Evolutionary conservation across 1,140 invertebrate species (phyloP).

Genomic region (Cephus cinctus): DNA sequence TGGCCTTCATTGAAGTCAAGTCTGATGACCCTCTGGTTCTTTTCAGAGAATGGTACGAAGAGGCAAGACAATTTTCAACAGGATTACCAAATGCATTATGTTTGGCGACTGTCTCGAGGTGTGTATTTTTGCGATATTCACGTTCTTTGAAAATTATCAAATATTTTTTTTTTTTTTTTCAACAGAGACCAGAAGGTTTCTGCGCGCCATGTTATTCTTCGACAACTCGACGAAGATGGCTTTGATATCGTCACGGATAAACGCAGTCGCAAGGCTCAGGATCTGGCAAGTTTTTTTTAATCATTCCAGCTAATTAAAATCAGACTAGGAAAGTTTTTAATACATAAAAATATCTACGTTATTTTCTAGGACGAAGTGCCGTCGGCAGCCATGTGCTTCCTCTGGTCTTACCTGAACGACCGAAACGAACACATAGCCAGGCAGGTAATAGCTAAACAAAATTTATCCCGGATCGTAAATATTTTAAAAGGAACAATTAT

Average conservation of each 20-base stretch:
- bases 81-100: slow-evolving; percentile 43
- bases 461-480: neutral
- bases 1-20: slow-evolving; percentile 39
- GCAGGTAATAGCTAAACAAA: slow-evolving; percentile 40
- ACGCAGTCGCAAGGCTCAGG: slow-evolving; percentile 50
- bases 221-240: slow-evolving; percentile 52
- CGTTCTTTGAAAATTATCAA: slow-evolving; percentile 1
- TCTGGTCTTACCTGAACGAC: slow-evolving; percentile 50
- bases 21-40: slow-evolving; percentile 49
- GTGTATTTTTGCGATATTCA: slow-evolving; percentile 26
- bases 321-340: neutral
- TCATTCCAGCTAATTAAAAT: slow-evolving; percentile 5
- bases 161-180: slow-evolving; percentile 20
- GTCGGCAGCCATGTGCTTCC: slow-evolving; percentile 53
- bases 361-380: slow-evolving; percentile 48
- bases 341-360: slow-evolving; percentile 2
- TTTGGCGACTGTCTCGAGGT: slow-evolving; percentile 53
- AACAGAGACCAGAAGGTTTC: slow-evolving; percentile 53
- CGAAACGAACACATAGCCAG: slow-evolving; percentile 34
- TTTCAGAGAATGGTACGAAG: slow-evolving; percentile 49
- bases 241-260: slow-evolving; percentile 57
- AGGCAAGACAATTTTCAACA: slow-evolving; percentile 32
- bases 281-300: slow-evolving; percentile 50
- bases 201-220: slow-evolving; percentile 50
- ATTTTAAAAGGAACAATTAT: no score